A percentile compares a stretch with the other conserved stretches of the same genome.
Evolutionary conservation across 2,797 vertebrate species (phyloP).

Genomic region (Choloepus didactylus): DNA sequence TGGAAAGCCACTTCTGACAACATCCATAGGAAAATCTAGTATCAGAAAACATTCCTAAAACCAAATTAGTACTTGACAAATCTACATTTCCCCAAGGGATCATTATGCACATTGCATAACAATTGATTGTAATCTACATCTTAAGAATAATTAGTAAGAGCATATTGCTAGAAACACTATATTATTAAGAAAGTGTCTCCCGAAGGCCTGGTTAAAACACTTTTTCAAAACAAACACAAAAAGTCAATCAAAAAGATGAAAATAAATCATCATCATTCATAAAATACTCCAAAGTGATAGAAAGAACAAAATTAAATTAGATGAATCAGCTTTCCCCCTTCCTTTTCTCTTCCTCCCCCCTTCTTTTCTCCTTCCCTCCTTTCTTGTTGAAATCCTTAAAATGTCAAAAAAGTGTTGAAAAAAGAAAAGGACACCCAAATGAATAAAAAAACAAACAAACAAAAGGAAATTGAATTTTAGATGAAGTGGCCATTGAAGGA

Average conservation of each 20-base stretch:
- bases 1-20: slow-evolving; percentile 29
- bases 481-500: neutral
- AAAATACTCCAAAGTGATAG: slow-evolving; percentile 16
- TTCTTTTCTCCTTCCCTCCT: neutral
- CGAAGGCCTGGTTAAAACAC: neutral
- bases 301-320: neutral
- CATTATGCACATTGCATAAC: neutral
- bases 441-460: neutral
- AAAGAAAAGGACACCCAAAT: neutral
- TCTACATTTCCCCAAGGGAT: slow-evolving; percentile 47
- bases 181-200: neutral
- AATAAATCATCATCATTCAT: slow-evolving; percentile 38
- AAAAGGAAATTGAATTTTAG: slow-evolving; percentile 27
- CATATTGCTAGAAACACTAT: neutral
- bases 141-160: slow-evolving; percentile 30
- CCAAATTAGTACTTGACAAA: slow-evolving; percentile 55
- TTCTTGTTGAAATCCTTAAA: slow-evolving; percentile 29
- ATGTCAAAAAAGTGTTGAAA: slow-evolving; percentile 10
- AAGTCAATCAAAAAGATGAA: neutral
- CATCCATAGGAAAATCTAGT: slow-evolving; percentile 23
- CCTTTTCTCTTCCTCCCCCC: neutral
- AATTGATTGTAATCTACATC: slow-evolving; percentile 9
- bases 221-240: slow-evolving; percentile 24
- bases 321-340: neutral
- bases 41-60: slow-evolving; percentile 49